Base-by-base conservation (phyloP, 1,140 invertebrate genomes). In the Dreissena polymorpha region DNA sequence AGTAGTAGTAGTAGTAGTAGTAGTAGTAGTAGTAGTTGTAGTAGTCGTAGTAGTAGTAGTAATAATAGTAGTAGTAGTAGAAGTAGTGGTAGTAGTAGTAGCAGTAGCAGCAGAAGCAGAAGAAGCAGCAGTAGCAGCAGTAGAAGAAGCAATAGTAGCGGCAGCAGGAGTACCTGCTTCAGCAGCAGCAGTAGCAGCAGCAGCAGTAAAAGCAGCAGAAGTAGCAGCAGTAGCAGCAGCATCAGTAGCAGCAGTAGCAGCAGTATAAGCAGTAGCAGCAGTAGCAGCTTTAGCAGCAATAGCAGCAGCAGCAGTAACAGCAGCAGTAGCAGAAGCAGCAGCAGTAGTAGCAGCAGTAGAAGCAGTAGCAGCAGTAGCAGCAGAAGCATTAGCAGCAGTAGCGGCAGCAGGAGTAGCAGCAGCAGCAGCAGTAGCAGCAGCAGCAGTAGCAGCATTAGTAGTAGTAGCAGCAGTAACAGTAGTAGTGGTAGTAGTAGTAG, bases 21-120 rank as follows among this genome's bases (percentile, higher is more conserved):
- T 55, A 55, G 53, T 55, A 55, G 53, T 55, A 55, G n/a, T n/a
- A n/a, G n/a, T n/a, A n/a, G n/a, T n/a, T n/a, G n/a, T n/a, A n/a
- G n/a, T n/a, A n/a, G n/a, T n/a, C n/a, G 53, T 55, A 55, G 53
- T 55, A 55, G 53, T 55, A 55, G 53, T 55, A 55, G 53, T 55
- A 55, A 18, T 55, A 55, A 18, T 55, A 55, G 53, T 55, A 55
- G 53, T 55, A 55, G 53, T 55, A 55, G 53, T 55, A 55, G 53
- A 12, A 55, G 53, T 12, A 55, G 53, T 55, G 18, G 53, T 55
- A 55, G 53, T 55, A 55, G 53, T 55, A 55, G 53, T 55, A 55
- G 53, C 18, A 55, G 53, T 55, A 55, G 53, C 18, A 55, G 53
- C 18, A 55, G 53, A 12, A 55, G 53, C 18, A 55, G 53, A 12